Conservation (phyloP, 2,888 invertebrate genomes). For the Cenopis cana region DNA sequence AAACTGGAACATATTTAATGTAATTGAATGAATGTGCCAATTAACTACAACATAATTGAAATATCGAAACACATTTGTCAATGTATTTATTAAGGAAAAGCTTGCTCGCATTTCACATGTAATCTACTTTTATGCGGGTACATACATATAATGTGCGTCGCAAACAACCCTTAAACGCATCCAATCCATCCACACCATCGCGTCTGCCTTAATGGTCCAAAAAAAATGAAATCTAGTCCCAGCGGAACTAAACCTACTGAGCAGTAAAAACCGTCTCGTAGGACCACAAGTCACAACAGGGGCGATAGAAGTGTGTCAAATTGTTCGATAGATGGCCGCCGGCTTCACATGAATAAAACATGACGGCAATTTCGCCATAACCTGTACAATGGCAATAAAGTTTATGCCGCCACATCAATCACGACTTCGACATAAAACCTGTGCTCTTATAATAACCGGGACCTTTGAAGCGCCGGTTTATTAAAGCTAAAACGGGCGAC, state of each 20-base stretch:
- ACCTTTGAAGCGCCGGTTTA: constrained; percentile 40
- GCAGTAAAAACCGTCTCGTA: constrained; percentile 29
- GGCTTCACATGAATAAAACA: constrained; percentile 43
- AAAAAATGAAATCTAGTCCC: background rate
- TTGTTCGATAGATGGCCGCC: constrained; percentile 44
- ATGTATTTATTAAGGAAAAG: no score
- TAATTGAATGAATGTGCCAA: background rate
- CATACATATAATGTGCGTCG: background rate
- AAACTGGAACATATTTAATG: background rate
- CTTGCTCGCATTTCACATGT: background rate
- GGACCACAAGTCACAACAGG: constrained; percentile 23
- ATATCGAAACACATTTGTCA: background rate
- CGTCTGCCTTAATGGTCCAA: background rate
- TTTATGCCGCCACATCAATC: constrained; percentile 43
- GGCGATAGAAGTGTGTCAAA: constrained; percentile 44
- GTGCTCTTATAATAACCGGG: constrained; percentile 28
- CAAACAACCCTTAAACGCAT: background rate
- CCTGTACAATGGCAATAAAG: constrained; percentile 43
- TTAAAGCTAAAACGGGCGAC: constrained; percentile 26
- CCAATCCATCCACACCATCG: background rate
- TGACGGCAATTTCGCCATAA: constrained; percentile 42
- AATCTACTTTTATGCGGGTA: background rate
- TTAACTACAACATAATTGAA: background rate
- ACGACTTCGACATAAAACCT: constrained; percentile 41
- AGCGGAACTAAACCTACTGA: constrained; percentile 21